phyloP scores from a whole-genome alignment of 2,797 vertebrate species.

The Aulostomus chinensis region DNA sequence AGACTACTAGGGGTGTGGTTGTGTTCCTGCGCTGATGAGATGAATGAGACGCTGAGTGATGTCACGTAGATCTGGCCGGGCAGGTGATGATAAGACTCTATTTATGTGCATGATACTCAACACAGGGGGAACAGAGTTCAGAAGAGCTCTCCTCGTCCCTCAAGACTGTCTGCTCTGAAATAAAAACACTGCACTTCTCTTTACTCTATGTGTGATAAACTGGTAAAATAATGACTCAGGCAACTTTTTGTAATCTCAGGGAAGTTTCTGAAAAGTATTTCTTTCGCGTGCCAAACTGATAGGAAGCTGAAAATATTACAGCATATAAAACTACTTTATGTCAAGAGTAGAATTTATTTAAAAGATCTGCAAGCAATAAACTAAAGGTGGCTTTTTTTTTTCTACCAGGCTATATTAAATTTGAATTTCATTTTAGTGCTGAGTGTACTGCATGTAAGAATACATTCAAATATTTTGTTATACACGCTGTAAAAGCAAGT shows the following conservation, averaged over 20 bases:
- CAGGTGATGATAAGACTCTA: slow-evolving; percentile 36
- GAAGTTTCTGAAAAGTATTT: slow-evolving; percentile 32
- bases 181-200: slow-evolving; percentile 38
- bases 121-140: slow-evolving; percentile 38
- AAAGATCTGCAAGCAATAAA: slow-evolving; percentile 10
- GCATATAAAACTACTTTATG: slow-evolving; percentile 10
- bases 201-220: slow-evolving; percentile 33
- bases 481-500: neutral
- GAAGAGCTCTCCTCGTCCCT: slow-evolving; percentile 35
- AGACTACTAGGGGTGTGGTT: slow-evolving; percentile 27
- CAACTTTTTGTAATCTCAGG: slow-evolving; percentile 25
- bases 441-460: neutral
- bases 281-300: slow-evolving; percentile 20
- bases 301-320: slow-evolving; percentile 17
- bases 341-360: slow-evolving; percentile 4
- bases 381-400: neutral
- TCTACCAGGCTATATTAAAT: neutral
- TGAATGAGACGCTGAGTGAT: slow-evolving; percentile 47
- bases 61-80: slow-evolving; percentile 38
- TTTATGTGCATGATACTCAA: slow-evolving; percentile 50
- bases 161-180: slow-evolving; percentile 34
- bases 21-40: slow-evolving; percentile 31
- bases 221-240: slow-evolving; percentile 33
- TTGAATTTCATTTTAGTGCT: neutral
- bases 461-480: too few species aligned